Conservation (phyloP, 2,113 vertebrate genomes). For the Salvelinus sp. region DNA sequence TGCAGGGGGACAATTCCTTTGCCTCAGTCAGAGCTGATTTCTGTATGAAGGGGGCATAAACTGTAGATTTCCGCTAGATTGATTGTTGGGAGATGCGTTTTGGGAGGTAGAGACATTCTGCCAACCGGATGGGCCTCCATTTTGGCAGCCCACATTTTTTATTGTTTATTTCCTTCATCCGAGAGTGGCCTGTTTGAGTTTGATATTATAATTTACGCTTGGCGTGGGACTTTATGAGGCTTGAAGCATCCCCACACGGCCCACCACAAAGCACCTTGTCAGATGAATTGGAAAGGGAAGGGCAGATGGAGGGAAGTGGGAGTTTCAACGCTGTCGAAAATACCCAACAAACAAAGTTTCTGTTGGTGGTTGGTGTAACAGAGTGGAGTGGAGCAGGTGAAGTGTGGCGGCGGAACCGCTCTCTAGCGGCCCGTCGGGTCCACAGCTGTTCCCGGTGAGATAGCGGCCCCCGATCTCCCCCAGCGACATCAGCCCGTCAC, state of each 20-base stretch:
- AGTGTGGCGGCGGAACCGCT: conserved; percentile 29
- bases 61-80: conserved; percentile 5
- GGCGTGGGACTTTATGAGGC: conserved; percentile 43
- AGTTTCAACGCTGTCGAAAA: conserved; percentile 14
- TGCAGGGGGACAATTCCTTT: conserved; percentile 29
- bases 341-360: conserved; percentile 16
- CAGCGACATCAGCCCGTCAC: conserved; percentile 9
- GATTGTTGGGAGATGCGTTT: not conserved
- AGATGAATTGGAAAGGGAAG: conserved; percentile 11
- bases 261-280: conserved; percentile 30
- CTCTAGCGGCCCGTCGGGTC: conserved; percentile 15
- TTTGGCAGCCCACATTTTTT: conserved; percentile 32
- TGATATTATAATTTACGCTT: conserved; percentile 64
- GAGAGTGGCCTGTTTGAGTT: conserved; percentile 52
- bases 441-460: conserved; percentile 42
- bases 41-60: conserved; percentile 4
- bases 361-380: not conserved
- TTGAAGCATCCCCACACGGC: conserved; percentile 21
- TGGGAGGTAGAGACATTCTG: conserved; percentile 5
- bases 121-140: conserved; percentile 13
- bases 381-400: conserved; percentile 39
- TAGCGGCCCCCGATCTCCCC: conserved; percentile 16
- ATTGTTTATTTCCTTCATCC: conserved; percentile 39
- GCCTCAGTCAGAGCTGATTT: conserved; percentile 18
- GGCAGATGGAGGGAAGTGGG: too few relatives aligned